These are phyloP conservation scores for Gopherus flavomarginatus DNA, from an alignment of 2,113 vertebrate genomes.

Conservation along the genomic window DNA sequence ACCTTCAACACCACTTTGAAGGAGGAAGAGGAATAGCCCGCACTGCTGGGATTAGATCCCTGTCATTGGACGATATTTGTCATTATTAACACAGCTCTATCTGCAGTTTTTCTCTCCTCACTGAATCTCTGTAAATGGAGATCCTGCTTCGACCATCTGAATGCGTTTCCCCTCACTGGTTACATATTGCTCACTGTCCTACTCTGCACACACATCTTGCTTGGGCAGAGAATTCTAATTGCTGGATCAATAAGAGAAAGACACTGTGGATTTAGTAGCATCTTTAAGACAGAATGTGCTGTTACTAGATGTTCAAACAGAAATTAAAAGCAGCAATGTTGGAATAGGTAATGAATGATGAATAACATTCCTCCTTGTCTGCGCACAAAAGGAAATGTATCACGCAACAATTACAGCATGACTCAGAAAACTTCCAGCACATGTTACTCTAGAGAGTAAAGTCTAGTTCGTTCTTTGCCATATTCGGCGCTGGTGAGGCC, in stretches of 20 bases:
- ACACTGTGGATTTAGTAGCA: background rate
- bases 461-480: too few relatives aligned
- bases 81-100: background rate
- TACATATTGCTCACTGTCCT: background rate
- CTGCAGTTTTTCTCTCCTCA: background rate
- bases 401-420: background rate
- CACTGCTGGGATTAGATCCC: background rate
- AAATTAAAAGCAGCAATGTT: background rate
- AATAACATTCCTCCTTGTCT: background rate
- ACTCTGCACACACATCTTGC: background rate
- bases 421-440: too few relatives aligned
- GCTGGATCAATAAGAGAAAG: background rate
- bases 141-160: background rate
- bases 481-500: too few relatives aligned
- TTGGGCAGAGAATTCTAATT: background rate
- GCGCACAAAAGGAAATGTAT: background rate
- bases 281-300: background rate
- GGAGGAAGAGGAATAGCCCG: background rate
- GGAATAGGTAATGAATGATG: background rate
- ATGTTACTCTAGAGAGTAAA: too few relatives aligned
- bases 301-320: background rate
- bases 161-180: background rate
- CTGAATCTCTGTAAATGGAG: background rate
- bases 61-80: slow-evolving; percentile 19
- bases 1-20: background rate